Evolutionary conservation across 1,140 invertebrate species (phyloP).

Genomic region (Drosophila takahashii): DNA sequence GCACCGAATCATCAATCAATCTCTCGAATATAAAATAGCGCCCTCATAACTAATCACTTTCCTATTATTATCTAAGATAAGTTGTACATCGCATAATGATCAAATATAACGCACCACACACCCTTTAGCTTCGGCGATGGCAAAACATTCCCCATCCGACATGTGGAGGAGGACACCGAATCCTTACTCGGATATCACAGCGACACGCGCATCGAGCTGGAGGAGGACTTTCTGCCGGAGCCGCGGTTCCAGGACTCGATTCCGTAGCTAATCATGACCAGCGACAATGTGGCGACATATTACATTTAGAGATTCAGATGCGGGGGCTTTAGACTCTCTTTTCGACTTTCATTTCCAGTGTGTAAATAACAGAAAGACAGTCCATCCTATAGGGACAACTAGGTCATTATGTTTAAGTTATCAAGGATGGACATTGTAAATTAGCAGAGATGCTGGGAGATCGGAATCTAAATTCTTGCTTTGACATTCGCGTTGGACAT

Average conservation of each 20-base stretch:
- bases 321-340: background rate
- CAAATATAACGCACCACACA: conserved; percentile 36
- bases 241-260: conserved; percentile 75
- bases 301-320: conserved; percentile 65
- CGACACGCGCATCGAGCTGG: conserved; percentile 86
- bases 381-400: conserved; percentile 36
- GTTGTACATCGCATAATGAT: conserved; percentile 6
- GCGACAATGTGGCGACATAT: conserved; percentile 81
- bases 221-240: conserved; percentile 77
- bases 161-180: conserved; percentile 92
- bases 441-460: background rate
- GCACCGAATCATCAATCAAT: conserved; percentile 32
- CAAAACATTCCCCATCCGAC: conserved; percentile 92
- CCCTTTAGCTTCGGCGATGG: conserved; percentile 93
- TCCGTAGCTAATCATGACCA: conserved; percentile 82
- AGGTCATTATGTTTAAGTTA: conserved; percentile 40
- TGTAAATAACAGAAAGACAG: conserved; percentile 35
- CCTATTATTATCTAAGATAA: conserved; percentile 3
- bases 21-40: conserved; percentile 8
- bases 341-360: conserved; percentile 12
- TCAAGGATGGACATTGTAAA: conserved; percentile 7
- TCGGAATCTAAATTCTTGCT: conserved; percentile 22
- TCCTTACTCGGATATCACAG: conserved; percentile 87
- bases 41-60: conserved; percentile 30
- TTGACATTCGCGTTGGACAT: conserved; percentile 43